phyloP scores from a whole-genome alignment of 2,797 vertebrate species.

The Mormyrus hasselquistii region DNA sequence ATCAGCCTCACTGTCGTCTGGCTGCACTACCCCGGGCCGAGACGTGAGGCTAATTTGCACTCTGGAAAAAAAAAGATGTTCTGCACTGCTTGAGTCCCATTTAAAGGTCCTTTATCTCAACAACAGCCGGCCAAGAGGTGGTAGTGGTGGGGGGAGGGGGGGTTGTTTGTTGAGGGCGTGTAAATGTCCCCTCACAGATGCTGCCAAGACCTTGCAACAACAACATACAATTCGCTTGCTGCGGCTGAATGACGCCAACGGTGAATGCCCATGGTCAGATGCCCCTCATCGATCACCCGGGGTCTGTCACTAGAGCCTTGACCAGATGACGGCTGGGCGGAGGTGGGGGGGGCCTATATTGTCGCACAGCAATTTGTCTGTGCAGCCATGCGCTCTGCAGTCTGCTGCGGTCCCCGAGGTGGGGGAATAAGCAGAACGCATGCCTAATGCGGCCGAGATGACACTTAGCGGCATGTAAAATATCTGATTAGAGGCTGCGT shows the following conservation, averaged over 20 bases:
- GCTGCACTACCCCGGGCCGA: neutral
- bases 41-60: neutral
- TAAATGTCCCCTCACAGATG: neutral
- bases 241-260: neutral
- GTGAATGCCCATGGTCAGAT: neutral
- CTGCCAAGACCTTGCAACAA: neutral
- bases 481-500: conserved; percentile 22
- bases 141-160: neutral
- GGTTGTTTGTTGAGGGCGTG: neutral
- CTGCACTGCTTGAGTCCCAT: neutral
- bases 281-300: conserved; percentile 7
- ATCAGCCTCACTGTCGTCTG: conserved; percentile 4
- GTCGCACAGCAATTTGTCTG: conserved; percentile 16
- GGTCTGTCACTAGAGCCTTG: neutral
- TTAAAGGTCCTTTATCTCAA: conserved; percentile 7
- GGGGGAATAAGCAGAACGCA: neutral
- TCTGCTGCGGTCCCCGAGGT: neutral
- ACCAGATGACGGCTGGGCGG: conserved; percentile 15
- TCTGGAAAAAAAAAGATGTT: neutral
- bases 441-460: conserved; percentile 21
- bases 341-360: neutral
- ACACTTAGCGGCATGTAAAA: conserved; percentile 23
- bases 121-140: neutral
- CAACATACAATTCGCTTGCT: neutral
- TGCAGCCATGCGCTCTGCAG: conserved; percentile 9